A percentile compares a stretch with the other conserved stretches of the same genome.
Evolutionary conservation across 2,113 vertebrate species (phyloP).

Genomic region (Meleagris gallopavo): DNA sequence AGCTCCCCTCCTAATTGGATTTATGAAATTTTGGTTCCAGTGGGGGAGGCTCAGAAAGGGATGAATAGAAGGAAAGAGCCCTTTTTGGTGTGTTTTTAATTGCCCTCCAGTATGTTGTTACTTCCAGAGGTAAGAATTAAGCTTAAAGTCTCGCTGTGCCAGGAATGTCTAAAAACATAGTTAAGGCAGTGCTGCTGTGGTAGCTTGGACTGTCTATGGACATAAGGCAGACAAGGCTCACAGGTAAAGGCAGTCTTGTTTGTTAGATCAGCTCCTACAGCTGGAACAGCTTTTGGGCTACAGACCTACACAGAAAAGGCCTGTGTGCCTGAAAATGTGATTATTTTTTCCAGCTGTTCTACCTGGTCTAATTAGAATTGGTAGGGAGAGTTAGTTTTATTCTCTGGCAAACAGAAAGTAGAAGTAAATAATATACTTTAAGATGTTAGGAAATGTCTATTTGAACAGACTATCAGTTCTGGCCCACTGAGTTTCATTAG

Average conservation of each 20-base stretch:
- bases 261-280: neutral
- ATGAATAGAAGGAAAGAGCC: neutral
- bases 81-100: neutral
- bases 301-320: neutral
- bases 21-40: slow-evolving; percentile 28
- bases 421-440: neutral
- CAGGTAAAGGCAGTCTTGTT: slow-evolving; percentile 48
- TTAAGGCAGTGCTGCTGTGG: neutral
- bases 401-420: slow-evolving; percentile 14
- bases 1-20: slow-evolving; percentile 16
- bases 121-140: slow-evolving; percentile 35
- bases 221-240: neutral
- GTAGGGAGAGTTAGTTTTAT: neutral
- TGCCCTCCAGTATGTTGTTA: neutral
- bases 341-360: slow-evolving; percentile 19
- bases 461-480: neutral
- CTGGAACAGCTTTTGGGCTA: slow-evolving; percentile 22
- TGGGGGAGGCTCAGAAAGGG: neutral
- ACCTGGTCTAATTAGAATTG: neutral
- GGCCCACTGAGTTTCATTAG: neutral
- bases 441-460: neutral
- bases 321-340: slow-evolving; percentile 18
- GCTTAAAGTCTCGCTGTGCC: neutral
- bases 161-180: slow-evolving; percentile 10
- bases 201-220: slow-evolving; percentile 5